Percentiles rank a stretch among this genome's conserved stretches.
These are phyloP conservation scores for Sander lucioperca DNA, from an alignment of 2,113 vertebrate genomes.

Conservation along the genomic window DNA sequence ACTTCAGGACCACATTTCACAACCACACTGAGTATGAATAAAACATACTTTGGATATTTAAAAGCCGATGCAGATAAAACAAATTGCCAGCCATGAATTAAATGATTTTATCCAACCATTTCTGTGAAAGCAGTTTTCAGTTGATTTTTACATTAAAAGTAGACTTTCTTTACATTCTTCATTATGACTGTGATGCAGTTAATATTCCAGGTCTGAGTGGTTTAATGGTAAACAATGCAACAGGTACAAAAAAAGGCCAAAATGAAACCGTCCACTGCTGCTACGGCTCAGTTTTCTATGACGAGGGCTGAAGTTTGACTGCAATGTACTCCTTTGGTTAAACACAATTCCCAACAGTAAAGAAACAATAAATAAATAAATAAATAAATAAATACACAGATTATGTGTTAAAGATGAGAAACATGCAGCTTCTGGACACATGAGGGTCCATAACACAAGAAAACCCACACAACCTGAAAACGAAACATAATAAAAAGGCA, in stretches of 20 bases:
- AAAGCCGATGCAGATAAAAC: constrained; percentile 32
- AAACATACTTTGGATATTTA: constrained; percentile 48
- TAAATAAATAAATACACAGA: constrained; percentile 24
- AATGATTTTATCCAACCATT: not conserved
- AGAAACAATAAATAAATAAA: constrained; percentile 13
- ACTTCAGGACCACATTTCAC: constrained; percentile 78
- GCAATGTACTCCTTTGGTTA: constrained; percentile 30
- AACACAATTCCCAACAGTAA: constrained; percentile 29
- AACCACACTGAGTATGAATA: constrained; percentile 72
- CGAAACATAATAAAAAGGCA: constrained; percentile 23
- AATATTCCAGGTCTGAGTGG: not conserved
- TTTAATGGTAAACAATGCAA: constrained; percentile 4
- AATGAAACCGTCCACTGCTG: constrained; percentile 8
- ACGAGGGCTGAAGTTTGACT: not conserved
- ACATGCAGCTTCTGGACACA: constrained; percentile 27
- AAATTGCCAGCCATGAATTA: not conserved
- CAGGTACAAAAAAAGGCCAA: constrained; percentile 25
- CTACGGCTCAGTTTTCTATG: constrained; percentile 1
- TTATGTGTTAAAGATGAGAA: constrained; percentile 13
- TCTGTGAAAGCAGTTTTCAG: not conserved
- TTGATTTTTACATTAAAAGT: constrained; percentile 29
- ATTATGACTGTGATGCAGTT: constrained; percentile 11
- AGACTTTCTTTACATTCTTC: constrained; percentile 47
- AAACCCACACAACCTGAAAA: constrained; percentile 23
- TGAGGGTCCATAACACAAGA: constrained; percentile 14